Conservation (phyloP, 2,113 vertebrate species). For the Aplodontia rufa region DNA sequence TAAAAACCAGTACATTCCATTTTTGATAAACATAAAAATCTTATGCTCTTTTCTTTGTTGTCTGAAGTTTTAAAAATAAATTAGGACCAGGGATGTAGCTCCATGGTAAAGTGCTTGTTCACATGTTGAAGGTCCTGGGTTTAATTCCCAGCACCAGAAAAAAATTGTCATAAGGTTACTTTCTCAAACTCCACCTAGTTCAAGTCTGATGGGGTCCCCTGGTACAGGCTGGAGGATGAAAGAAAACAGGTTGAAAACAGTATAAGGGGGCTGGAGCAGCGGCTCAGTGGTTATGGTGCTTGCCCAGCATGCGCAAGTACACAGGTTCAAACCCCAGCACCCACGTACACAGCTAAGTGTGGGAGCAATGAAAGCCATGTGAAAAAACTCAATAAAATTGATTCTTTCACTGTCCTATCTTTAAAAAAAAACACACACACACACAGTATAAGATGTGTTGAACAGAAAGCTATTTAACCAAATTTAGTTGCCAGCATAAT, state of each 20-base stretch:
- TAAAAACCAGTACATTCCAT: neutral
- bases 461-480: neutral
- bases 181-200: neutral
- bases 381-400: too few species aligned
- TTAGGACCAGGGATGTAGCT: neutral
- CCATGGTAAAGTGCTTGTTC: neutral
- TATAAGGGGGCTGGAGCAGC: too few species aligned
- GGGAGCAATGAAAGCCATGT: too few species aligned
- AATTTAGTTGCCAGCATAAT: neutral
- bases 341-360: too few species aligned
- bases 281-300: too few species aligned
- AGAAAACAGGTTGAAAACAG: neutral
- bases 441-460: neutral
- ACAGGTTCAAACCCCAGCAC: too few species aligned
- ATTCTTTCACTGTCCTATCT: too few species aligned
- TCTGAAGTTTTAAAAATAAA: slow-evolving; percentile 30
- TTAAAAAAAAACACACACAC: too few species aligned
- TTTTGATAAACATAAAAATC: neutral
- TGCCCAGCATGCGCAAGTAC: too few species aligned
- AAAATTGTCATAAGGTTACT: neutral
- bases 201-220: too few species aligned
- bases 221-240: neutral
- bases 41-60: neutral
- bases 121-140: neutral
- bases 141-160: neutral